phyloP scores from a whole-genome alignment of 2,888 invertebrate genomes.

The Parapristionchus giblindavisi region DNA sequence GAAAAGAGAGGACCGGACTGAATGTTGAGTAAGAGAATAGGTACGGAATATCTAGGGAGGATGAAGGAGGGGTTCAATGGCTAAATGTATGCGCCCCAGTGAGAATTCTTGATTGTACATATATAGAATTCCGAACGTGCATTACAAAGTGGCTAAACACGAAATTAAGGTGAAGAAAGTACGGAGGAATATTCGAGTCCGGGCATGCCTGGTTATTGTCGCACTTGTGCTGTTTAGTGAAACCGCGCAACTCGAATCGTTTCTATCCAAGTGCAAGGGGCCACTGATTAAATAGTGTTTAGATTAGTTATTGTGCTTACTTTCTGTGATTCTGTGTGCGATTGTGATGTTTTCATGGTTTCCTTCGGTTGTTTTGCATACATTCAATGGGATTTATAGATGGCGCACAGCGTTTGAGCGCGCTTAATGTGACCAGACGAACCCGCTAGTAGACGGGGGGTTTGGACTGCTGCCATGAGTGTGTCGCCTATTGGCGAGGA shows the following conservation, averaged over 20 bases:
- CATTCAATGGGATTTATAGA: too few species aligned
- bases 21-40: too few species aligned
- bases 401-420: too few species aligned
- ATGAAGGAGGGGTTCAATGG: background rate
- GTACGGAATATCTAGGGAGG: constrained; percentile 8
- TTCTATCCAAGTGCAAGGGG: background rate
- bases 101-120: background rate
- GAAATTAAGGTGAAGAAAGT: too few species aligned
- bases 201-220: background rate
- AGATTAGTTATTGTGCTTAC: background rate
- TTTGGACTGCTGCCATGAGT: too few species aligned
- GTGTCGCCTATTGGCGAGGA: too few species aligned
- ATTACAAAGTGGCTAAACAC: too few species aligned
- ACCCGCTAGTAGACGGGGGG: too few species aligned
- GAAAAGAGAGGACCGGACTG: too few species aligned
- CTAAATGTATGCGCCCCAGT: background rate
- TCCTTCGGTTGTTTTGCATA: background rate
- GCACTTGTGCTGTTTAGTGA: constrained; percentile 1
- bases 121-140: background rate
- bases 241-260: constrained; percentile 5
- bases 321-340: background rate
- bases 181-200: constrained; percentile 9
- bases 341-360: background rate
- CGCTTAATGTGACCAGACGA: too few species aligned
- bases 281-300: background rate